phyloP scores from a whole-genome alignment of 1,140 invertebrate genomes.

The Cepaea nemoralis region DNA sequence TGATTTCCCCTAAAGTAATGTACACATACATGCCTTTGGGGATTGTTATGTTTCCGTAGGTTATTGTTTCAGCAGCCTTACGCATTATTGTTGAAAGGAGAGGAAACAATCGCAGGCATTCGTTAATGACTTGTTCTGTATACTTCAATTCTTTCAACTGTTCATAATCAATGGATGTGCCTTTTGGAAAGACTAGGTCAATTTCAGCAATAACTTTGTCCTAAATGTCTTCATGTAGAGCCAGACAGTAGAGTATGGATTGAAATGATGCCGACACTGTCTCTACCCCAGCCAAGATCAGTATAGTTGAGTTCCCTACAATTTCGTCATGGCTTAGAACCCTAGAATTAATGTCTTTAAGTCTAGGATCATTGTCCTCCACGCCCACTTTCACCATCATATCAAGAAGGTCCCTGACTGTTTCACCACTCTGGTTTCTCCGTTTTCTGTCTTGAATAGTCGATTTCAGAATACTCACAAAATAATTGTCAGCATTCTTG shows the following conservation, averaged over 20 bases:
- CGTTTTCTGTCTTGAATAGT: background rate
- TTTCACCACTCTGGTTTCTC: background rate
- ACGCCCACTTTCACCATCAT: background rate
- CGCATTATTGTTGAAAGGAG: constrained; percentile 40
- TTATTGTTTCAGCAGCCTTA: constrained; percentile 41
- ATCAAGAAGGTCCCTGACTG: constrained; percentile 4
- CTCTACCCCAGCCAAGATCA: constrained; percentile 80
- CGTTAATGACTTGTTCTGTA: constrained; percentile 46
- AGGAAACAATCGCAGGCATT: constrained; percentile 49
- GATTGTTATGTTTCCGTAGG: constrained; percentile 48
- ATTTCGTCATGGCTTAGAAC: constrained; percentile 20
- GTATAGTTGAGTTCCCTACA: constrained; percentile 18
- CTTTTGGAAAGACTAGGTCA: constrained; percentile 66
- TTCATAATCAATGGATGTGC: constrained; percentile 42
- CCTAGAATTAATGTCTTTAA: background rate
- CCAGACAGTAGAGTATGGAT: constrained; percentile 79
- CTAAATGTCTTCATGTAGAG: constrained; percentile 78
- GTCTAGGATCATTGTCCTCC: background rate
- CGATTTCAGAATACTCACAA: background rate
- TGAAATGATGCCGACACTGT: constrained; percentile 82
- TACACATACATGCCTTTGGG: constrained; percentile 76
- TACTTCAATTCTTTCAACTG: constrained; percentile 44
- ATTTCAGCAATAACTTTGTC: constrained; percentile 77
- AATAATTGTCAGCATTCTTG: background rate
- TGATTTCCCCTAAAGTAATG: constrained; percentile 85